phyloP scores from a whole-genome alignment of 2,113 vertebrate species.

The Paramormyrops kingsleyae region DNA sequence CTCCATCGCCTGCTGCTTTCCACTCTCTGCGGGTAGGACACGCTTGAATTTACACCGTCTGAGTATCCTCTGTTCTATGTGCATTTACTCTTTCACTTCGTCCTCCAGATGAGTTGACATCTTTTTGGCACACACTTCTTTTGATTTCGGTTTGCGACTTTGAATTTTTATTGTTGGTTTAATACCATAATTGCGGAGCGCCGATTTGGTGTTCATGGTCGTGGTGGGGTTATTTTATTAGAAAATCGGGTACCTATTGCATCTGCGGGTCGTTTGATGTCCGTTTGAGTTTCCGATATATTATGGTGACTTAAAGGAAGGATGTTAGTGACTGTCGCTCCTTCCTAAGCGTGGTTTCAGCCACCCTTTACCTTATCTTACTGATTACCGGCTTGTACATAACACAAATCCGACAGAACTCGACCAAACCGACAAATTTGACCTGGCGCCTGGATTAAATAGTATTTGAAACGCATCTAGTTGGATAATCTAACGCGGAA shows the following conservation, averaged over 20 bases:
- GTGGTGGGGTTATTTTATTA: background rate
- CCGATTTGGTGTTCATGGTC: background rate
- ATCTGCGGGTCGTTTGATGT: background rate
- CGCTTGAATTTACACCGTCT: background rate
- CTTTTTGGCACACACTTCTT: background rate
- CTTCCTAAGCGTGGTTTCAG: background rate
- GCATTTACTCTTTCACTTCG: background rate
- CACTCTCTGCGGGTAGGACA: constrained; percentile 9
- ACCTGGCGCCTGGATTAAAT: background rate
- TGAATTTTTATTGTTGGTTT: background rate
- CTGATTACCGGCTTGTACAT: background rate
- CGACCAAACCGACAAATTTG: background rate
- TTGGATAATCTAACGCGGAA: background rate
- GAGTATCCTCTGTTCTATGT: background rate
- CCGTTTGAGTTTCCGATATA: background rate
- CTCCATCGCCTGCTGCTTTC: background rate
- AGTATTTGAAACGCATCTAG: background rate
- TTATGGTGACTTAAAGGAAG: background rate
- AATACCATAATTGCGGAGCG: background rate
- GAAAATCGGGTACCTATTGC: background rate
- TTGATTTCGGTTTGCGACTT: background rate
- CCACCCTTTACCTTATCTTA: background rate
- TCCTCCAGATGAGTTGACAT: background rate
- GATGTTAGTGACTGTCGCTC: background rate
- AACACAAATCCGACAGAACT: background rate